Evolutionary conservation across 1,140 invertebrate species (phyloP), one percentile per base, ranked within the genome.

Genomic region (Pentalonia nigronervosa): DNA sequence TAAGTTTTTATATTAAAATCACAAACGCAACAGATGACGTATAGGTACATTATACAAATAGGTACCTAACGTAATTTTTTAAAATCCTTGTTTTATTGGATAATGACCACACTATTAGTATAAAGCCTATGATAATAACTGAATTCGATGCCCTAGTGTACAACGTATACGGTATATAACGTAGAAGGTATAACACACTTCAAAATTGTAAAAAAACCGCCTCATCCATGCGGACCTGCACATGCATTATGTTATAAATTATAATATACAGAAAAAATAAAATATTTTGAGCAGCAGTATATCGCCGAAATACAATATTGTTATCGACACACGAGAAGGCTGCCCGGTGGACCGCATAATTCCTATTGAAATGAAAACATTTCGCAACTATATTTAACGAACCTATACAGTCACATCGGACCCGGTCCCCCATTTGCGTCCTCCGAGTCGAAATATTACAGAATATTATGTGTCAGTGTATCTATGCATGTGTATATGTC

Each of bases 351-450:
- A 89, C 50, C 87, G 9, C 34, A 34, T 53, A 56, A 89, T 89
- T 89, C 36, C 87, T 20, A 36, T 53, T 53, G 48, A 89, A 89
- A 89, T 25, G 34, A 21, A 89, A 36, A 89, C 11, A n/a, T 89
- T 89, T 89, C 48, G 48, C 34, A 89, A 89, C 87, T 21, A 48
- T 86, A 88, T 76, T 76, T 89, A 89, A 89, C n/a, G 48, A 88
- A n/a, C 17, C n/a, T 23, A 50, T 50, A 47, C 41, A 76, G 60
- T 47, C 41, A 84, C 36, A 14, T 23, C 9, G 36, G 83, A 84
- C 83, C 6, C 21, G 17, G 45, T n/a, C 45, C 23, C 48, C 87
- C 14, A 25, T 36, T 56, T 36, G n/a, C 34, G n/a, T 34, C 34
- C 50, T 89, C 50, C 17, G 7, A 88, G 45, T 25, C n/a, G 48